Base-by-base conservation (phyloP, 2,797 vertebrate species). In the Cheirogaleus major region DNA sequence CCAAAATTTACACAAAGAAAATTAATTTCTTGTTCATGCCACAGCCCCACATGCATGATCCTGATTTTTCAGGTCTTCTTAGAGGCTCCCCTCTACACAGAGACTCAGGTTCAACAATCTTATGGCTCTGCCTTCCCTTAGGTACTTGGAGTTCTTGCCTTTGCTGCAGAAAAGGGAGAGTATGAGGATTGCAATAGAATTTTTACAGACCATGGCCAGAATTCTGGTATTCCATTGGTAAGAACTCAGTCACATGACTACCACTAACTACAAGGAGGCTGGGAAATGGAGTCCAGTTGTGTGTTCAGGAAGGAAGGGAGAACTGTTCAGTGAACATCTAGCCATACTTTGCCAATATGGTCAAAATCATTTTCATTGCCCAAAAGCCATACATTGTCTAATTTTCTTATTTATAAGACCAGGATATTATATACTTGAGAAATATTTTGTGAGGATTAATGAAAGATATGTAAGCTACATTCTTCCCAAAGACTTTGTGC, bases 301-400 rank as follows among this genome's bases (percentile, higher is more conserved):
- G 4, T 41, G 25, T 52, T 61, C n/a, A 81, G n/a, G 84, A 63
- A 30, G 15, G 41, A 63, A 96, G 73, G 78, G 52, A 94, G n/a
- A 63, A 32, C 1, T 85, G 25, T 75, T 79, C 59, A 20, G 45
- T 80, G 85, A 96, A 72, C 38, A 76, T 50, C 43, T 41, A 81
- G 57, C 3, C 32, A 85, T 11, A 69, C 38, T 92, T 93, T 50
- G 18, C n/a, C 59, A 91, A 88, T 61, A 50, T 2, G 5, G 10
- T 85, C 57, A 81, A 96, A 92, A 82, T 93, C 7, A 91, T 95
- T 94, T 90, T 91, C 50, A 83, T 72, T 69, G 85, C 6, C 32
- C 57, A 89, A 78, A 61, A 96, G n/a, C 18, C 22, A 69, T 32
- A 61, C 25, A 15, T 23, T 76, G 38, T 82, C 55, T 81, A 57